These are phyloP conservation scores for Antedon mediterranea DNA, from an alignment of 53 echinoderm and acorn worm species.

Conservation along the genomic window DNA sequence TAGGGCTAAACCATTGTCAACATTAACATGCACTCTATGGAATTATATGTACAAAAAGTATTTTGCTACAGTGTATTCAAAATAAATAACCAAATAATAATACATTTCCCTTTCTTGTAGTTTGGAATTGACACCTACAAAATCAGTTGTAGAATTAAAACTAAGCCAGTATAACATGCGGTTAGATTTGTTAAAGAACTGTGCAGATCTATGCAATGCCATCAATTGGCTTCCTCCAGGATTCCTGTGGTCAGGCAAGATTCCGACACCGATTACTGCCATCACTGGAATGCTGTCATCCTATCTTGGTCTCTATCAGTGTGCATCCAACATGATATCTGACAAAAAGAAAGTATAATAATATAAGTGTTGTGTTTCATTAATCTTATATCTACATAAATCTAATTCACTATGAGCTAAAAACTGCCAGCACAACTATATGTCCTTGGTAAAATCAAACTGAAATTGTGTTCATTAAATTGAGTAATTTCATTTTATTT, in stretches of 20 bases:
- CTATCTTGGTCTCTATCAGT: constrained; percentile 9
- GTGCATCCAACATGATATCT: background rate
- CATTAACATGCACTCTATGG: no score
- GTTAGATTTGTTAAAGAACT: constrained; percentile 19
- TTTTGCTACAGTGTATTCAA: no score
- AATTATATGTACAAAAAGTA: no score
- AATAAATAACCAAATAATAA: no score
- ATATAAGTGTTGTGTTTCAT: no score
- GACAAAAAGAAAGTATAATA: background rate
- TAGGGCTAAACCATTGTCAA: no score
- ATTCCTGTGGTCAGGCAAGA: constrained; percentile 60
- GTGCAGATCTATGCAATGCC: constrained; percentile 55
- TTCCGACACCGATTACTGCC: constrained; percentile 37
- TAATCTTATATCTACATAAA: no score
- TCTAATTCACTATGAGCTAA: no score
- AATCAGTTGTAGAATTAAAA: background rate
- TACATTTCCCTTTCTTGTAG: background rate
- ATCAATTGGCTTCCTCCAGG: constrained; percentile 58
- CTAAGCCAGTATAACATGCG: background rate
- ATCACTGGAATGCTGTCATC: constrained; percentile 69
- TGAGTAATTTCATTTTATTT: no score
- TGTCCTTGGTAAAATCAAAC: no score
- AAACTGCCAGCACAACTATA: no score
- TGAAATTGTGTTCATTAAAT: no score
- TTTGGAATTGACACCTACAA: background rate